Percentiles rank a stretch among this genome's conserved stretches.
Conservation (phyloP, 2,888 invertebrate species). For the Barypeithes pellucidus region DNA sequence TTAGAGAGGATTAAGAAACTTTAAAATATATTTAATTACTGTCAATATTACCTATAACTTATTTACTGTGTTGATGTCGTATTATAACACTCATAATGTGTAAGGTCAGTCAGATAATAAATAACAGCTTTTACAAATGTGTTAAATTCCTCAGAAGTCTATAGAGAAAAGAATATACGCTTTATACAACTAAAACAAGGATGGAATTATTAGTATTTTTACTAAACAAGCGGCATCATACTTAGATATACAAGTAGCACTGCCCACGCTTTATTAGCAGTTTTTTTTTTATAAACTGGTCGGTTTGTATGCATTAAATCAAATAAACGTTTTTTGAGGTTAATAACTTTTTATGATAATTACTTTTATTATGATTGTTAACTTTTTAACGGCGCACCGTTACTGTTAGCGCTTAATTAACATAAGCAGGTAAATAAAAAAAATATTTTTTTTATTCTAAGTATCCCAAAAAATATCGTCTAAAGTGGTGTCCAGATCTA, state of each 20-base stretch:
- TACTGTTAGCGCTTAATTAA: neutral
- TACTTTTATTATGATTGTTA: neutral
- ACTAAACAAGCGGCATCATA: neutral
- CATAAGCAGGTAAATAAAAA: neutral
- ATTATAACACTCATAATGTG: conserved; percentile 9
- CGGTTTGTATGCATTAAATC: conserved; percentile 1
- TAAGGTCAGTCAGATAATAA: neutral
- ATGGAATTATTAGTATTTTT: neutral
- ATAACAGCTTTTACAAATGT: neutral
- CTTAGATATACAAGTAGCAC: neutral
- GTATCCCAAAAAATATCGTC: neutral
- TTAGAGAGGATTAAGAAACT: too few relatives aligned
- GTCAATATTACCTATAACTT: too few relatives aligned
- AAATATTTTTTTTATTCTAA: too few relatives aligned
- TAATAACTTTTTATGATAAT: conserved; percentile 17
- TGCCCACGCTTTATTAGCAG: conserved; percentile 7
- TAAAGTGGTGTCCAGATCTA: too few relatives aligned
- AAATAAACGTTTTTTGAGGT: conserved; percentile 20
- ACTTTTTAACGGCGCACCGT: neutral
- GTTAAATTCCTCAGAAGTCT: neutral
- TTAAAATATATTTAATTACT: too few relatives aligned
- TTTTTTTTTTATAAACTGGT: neutral
- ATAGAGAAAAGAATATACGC: neutral
- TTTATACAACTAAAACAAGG: neutral
- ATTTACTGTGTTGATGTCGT: neutral